These are phyloP conservation scores for Strigamia transsilvanica DNA, from an alignment of 2,888 invertebrate genomes.

Conservation along the genomic window DNA sequence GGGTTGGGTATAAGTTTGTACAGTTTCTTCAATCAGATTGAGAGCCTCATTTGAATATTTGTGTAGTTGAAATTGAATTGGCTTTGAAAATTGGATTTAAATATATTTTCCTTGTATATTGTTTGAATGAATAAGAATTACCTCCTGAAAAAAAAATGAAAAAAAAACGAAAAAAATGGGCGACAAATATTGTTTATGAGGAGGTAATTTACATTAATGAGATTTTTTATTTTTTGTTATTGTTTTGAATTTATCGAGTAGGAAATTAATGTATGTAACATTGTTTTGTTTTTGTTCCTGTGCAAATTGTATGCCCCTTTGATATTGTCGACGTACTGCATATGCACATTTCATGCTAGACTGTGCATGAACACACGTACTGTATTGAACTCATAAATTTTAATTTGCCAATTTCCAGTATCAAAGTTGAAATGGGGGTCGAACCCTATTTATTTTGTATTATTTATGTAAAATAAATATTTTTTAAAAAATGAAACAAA, in stretches of 20 bases:
- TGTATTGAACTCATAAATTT: conserved; percentile 24
- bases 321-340: conserved; percentile 4
- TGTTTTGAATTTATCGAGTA: neutral
- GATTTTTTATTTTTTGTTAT: conserved; percentile 1
- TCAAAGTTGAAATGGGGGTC: neutral
- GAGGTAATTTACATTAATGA: conserved; percentile 15
- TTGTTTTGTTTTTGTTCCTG: neutral
- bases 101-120: conserved; percentile 21
- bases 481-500: neutral
- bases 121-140: conserved; percentile 22
- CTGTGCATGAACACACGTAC: conserved; percentile 31
- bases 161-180: neutral
- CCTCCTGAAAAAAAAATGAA: neutral
- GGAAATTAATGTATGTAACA: conserved; percentile 5
- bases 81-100: conserved; percentile 26
- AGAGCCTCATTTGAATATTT: conserved; percentile 30
- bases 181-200: conserved; percentile 19
- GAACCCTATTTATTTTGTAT: neutral
- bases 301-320: neutral
- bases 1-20: conserved; percentile 21
- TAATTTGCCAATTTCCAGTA: conserved; percentile 32
- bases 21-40: conserved; percentile 26
- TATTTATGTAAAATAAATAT: neutral
- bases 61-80: conserved; percentile 25
- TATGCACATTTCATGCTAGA: conserved; percentile 28